Evolutionary conservation across 2,797 vertebrate species (phyloP), one percentile per base, ranked within the genome.

Genomic region (Anguilla pacifica): DNA sequence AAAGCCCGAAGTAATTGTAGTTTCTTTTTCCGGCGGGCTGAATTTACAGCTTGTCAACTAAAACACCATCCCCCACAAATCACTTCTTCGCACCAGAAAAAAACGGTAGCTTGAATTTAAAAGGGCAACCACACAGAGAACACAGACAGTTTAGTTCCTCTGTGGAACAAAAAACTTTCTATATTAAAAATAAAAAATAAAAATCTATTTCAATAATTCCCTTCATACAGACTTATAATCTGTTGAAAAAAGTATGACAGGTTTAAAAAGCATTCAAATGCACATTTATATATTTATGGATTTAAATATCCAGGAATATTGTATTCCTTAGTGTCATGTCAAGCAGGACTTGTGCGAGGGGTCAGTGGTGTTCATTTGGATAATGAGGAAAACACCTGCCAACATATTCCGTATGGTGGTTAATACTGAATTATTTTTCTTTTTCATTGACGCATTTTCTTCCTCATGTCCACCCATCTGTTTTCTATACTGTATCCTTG

Each of bases 41-140:
- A 46, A 13, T 72, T 35, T 55, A 43, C 53, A 57, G 28, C 70
- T 43, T 82, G 46, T 31, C 28, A 35, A 13, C 4, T 39, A 10
- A 85, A 88, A 82, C 85, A 51, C 86, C 88, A 88, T 25, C 17
- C 43, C 84, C 74, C 70, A n/a, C 57, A 31, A 64, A 83, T 55
- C 59, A n/a, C 59, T 55, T 53, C 59, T 35, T 86, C 77, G 25
- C 46, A 17, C 46, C 72, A 19, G 43, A 43, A 43, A 22, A 46
- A 74, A 74, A 15, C 53, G 43, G 70, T 51, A 31, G 43, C 11
- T 88, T 7, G 11, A 43, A 53, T 59, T 88, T 88, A 86, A 88
- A 88, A 82, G 84, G 87, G 87, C 87, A 86, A 86, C 77, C 10
- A 59, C 70, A n/a, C 51, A 2, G 31, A 15, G 43, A 51, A 49